A percentile compares a stretch with the other conserved stretches of the same genome.
These are phyloP conservation scores for Lasioglossum leucozonium DNA, from an alignment of 2,888 invertebrate genomes.

Conservation along the genomic window DNA sequence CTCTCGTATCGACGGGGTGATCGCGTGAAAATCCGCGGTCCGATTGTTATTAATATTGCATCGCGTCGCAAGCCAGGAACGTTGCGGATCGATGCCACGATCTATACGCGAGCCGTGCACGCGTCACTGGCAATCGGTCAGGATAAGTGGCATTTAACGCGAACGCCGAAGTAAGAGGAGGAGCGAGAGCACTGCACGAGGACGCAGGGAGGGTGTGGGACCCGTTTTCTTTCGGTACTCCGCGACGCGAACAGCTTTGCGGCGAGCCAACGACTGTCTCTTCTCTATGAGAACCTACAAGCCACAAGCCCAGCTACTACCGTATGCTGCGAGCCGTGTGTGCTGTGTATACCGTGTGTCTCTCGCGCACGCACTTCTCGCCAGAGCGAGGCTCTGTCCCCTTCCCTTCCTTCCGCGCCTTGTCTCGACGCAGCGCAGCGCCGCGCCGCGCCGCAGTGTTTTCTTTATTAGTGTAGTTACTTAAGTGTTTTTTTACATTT, in stretches of 20 bases:
- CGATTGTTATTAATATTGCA: background rate
- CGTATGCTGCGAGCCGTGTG: background rate
- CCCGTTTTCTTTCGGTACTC: slow-evolving; percentile 54
- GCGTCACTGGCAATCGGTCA: background rate
- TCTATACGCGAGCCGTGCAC: background rate
- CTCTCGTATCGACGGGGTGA: no score
- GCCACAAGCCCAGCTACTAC: background rate
- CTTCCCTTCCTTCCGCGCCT: slow-evolving; percentile 16
- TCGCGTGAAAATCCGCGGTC: background rate
- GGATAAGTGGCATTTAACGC: background rate
- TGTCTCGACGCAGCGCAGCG: background rate
- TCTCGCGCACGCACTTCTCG: slow-evolving; percentile 63
- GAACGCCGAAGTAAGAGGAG: background rate
- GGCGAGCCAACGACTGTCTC: slow-evolving; percentile 78
- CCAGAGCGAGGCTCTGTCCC: slow-evolving; percentile 52
- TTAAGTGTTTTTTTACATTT: no score
- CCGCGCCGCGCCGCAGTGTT: no score
- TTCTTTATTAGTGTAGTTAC: no score
- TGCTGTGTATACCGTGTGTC: slow-evolving; percentile 42
- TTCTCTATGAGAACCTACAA: slow-evolving; percentile 70
- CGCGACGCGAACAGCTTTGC: slow-evolving; percentile 75
- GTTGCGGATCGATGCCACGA: background rate
- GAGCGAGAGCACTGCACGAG: background rate
- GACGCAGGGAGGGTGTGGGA: slow-evolving; percentile 38
- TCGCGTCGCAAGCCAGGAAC: background rate